Evolutionary conservation across 2,113 vertebrate genomes (phyloP).

Genomic region (Pipra filicauda): DNA sequence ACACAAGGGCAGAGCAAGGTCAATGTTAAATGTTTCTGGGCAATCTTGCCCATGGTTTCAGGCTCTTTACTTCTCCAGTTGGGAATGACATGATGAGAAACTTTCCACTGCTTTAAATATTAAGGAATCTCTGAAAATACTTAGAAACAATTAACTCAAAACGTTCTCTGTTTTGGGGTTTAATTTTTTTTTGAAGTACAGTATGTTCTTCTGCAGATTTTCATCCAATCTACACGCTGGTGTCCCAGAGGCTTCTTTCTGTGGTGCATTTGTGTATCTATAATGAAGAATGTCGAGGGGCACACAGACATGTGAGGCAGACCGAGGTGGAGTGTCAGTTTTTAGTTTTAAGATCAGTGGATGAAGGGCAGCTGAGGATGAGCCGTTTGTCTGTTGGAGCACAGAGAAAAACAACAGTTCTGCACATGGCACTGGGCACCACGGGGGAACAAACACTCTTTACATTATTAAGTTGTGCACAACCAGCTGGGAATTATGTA

Average conservation of each 20-base stretch:
- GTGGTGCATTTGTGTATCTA: background rate
- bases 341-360: background rate
- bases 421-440: background rate
- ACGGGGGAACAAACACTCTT: background rate
- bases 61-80: background rate
- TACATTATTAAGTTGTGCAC: background rate
- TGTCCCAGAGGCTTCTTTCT: background rate
- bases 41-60: background rate
- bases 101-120: constrained; percentile 46
- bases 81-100: background rate
- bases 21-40: background rate
- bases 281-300: background rate
- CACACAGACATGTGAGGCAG: background rate
- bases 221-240: background rate
- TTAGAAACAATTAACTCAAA: background rate
- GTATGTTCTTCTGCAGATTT: background rate
- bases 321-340: background rate
- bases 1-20: background rate
- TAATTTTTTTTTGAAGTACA: background rate
- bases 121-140: constrained; percentile 11
- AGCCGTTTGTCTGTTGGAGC: background rate
- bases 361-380: background rate
- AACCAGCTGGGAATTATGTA: background rate
- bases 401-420: background rate
- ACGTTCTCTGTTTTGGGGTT: background rate